Conservation (phyloP, 1,140 invertebrate genomes). For the Zaprionus capensis region DNA sequence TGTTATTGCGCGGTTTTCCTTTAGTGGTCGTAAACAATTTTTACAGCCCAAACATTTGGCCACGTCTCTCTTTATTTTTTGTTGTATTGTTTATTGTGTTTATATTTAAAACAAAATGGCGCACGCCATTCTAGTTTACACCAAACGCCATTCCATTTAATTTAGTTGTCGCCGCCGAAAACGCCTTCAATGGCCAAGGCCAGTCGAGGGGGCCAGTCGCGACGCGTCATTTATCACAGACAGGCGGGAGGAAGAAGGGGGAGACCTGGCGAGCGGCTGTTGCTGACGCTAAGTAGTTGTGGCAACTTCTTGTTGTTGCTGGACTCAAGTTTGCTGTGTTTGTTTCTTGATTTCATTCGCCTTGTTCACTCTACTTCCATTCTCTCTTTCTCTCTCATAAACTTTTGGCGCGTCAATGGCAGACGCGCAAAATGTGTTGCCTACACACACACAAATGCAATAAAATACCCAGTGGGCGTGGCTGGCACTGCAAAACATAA, state of each 20-base stretch:
- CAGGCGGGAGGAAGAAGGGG: conserved; percentile 1
- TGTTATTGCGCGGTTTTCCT: conserved; percentile 69
- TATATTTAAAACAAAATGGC: conserved; percentile 63
- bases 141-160: conserved; percentile 63
- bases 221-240: conserved; percentile 9
- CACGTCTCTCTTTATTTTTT: conserved; percentile 41
- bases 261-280: conserved; percentile 45
- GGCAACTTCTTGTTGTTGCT: conserved; percentile 61
- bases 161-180: conserved; percentile 36
- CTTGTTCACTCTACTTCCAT: background rate
- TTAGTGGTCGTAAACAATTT: conserved; percentile 79
- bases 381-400: background rate
- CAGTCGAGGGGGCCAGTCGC: background rate
- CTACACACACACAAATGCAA: background rate
- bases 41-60: conserved; percentile 77
- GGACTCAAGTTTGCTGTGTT: conserved; percentile 46
- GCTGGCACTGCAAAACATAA: background rate
- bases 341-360: conserved; percentile 58
- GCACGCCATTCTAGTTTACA: conserved; percentile 56
- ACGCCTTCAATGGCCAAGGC: too few relatives aligned
- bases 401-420: conserved; percentile 1
- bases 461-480: background rate
- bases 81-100: conserved; percentile 72
- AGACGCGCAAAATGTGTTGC: conserved; percentile 4
- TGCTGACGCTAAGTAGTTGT: conserved; percentile 76